Percentiles rank a stretch among this genome's conserved stretches.
phyloP scores from a whole-genome alignment of 1,140 invertebrate genomes.

The Platorchestia sp. region DNA sequence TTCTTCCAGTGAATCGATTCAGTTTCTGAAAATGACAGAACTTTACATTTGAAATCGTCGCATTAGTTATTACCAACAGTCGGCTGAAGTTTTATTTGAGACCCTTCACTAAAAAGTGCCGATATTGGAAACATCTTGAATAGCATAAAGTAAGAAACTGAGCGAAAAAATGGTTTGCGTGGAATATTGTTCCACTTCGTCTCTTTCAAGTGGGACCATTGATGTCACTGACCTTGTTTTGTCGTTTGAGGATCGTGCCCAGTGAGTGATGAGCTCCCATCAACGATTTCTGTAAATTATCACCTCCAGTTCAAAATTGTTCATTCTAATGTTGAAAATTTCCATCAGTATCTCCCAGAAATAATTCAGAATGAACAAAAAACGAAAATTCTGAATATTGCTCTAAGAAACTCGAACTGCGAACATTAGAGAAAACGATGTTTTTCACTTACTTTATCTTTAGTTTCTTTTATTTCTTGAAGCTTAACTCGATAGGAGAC shows the following conservation, averaged over 20 bases:
- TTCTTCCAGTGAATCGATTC: background rate
- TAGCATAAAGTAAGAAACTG: background rate
- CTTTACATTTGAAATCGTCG: background rate
- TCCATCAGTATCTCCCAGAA: background rate
- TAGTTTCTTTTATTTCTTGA: background rate
- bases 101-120: background rate
- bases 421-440: background rate
- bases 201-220: background rate
- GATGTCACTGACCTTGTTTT: background rate
- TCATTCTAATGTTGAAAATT: background rate
- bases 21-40: background rate
- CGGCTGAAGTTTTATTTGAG: background rate
- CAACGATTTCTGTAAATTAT: background rate
- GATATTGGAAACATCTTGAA: background rate
- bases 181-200: background rate
- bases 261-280: background rate
- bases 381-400: background rate
- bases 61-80: background rate
- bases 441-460: background rate
- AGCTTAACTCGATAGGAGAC: background rate
- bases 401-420: background rate
- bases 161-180: background rate
- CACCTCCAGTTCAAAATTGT: background rate
- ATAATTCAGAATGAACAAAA: background rate
- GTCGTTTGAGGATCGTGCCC: background rate